Percentiles rank a stretch among this genome's conserved stretches.
Evolutionary conservation across 2,113 vertebrate species (phyloP).

Genomic region (Delphinapterus leucas): DNA sequence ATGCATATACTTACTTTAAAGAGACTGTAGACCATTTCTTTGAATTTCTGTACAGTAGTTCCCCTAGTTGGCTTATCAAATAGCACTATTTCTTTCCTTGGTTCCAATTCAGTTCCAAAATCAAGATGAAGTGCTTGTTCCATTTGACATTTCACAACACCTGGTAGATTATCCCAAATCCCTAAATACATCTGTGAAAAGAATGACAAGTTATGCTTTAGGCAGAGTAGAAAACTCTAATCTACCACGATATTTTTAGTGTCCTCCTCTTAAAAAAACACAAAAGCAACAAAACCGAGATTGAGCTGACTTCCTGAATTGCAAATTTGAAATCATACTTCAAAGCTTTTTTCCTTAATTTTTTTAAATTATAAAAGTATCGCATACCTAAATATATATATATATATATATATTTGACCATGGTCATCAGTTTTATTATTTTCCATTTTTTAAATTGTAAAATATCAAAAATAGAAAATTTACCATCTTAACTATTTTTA

Average conservation of each 20-base stretch:
- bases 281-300: background rate
- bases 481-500: background rate
- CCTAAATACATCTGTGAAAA: slow-evolving; percentile 92
- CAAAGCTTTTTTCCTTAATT: background rate
- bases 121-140: slow-evolving; percentile 89
- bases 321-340: background rate
- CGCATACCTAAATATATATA: background rate
- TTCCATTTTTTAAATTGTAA: background rate
- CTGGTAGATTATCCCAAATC: slow-evolving; percentile 94
- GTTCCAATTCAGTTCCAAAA: slow-evolving; percentile 91
- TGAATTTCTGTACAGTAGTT: slow-evolving; percentile 97
- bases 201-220: background rate
- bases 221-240: background rate
- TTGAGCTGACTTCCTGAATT: background rate
- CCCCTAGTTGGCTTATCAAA: slow-evolving; percentile 96
- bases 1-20: slow-evolving; percentile 88
- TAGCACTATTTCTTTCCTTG: slow-evolving; percentile 88
- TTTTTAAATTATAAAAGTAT: background rate
- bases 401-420: background rate
- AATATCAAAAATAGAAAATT: background rate
- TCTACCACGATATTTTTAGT: background rate
- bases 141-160: slow-evolving; percentile 97
- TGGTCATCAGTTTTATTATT: background rate
- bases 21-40: slow-evolving; percentile 95
- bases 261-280: background rate